These are phyloP conservation scores for Telenomus remus DNA, from an alignment of 1,140 invertebrate species.

Conservation along the genomic window DNA sequence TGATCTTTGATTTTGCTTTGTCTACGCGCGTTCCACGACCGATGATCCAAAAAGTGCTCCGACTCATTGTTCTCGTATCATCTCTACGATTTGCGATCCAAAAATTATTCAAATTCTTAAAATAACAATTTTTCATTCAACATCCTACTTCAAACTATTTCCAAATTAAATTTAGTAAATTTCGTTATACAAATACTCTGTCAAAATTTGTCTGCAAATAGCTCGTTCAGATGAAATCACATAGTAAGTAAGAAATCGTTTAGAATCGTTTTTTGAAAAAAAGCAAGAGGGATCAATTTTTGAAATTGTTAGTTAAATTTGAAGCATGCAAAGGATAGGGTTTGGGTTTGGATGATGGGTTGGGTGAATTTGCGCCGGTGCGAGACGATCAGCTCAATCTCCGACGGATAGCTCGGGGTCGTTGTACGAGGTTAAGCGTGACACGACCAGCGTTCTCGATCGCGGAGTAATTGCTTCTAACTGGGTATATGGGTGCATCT, in stretches of 20 bases:
- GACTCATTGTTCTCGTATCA: constrained; percentile 27
- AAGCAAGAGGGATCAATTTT: constrained; percentile 42
- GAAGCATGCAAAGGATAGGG: constrained; percentile 26
- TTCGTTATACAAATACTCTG: too few relatives aligned
- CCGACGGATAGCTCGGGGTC: constrained; percentile 51
- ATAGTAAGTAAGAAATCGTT: too few relatives aligned
- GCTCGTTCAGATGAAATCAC: too few relatives aligned
- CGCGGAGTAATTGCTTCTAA: constrained; percentile 44
- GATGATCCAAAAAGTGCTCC: constrained; percentile 34
- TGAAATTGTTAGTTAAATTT: constrained; percentile 32
- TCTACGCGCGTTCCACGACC: constrained; percentile 41
- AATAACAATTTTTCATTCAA: too few relatives aligned
- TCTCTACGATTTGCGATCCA: too few relatives aligned
- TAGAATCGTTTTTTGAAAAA: constrained; percentile 11
- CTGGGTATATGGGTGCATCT: constrained; percentile 42
- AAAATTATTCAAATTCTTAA: too few relatives aligned
- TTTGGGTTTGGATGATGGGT: constrained; percentile 47
- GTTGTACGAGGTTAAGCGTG: constrained; percentile 56
- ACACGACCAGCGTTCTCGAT: constrained; percentile 50
- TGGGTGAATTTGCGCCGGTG: constrained; percentile 51
- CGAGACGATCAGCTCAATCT: constrained; percentile 57
- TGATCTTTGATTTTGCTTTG: constrained; percentile 56
- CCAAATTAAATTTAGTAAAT: too few relatives aligned
- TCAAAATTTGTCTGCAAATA: too few relatives aligned
- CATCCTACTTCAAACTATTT: too few relatives aligned